Evolutionary conservation across 2,113 vertebrate species (phyloP).

Genomic region (Chinchilla lanigera): DNA sequence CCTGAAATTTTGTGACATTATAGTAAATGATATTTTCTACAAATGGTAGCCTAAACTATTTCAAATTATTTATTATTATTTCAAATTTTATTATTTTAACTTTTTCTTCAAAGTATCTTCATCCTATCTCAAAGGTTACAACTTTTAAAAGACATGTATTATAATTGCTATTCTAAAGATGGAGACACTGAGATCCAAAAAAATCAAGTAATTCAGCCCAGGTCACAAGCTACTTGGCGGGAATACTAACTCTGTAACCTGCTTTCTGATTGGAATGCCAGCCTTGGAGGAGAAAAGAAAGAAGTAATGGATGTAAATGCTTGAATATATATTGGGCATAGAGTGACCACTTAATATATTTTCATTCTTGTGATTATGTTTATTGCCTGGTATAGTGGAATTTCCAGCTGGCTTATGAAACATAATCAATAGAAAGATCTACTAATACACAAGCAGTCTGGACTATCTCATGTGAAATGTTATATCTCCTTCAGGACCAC

Average conservation of each 20-base stretch:
- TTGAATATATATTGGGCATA: not conserved
- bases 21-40: slow-evolving; percentile 16
- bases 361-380: not conserved
- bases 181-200: slow-evolving; percentile 22
- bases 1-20: not conserved
- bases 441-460: not conserved
- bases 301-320: not conserved
- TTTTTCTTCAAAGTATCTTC: not conserved
- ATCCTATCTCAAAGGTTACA: not conserved
- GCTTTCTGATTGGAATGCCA: not conserved
- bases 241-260: not conserved
- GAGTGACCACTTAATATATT: not conserved
- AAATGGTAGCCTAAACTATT: not conserved
- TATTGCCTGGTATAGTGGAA: not conserved
- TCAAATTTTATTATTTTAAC: not conserved
- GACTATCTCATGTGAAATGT: not conserved
- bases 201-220: not conserved
- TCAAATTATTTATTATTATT: not conserved
- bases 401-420: not conserved
- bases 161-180: slow-evolving; percentile 29
- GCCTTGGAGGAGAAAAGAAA: not conserved
- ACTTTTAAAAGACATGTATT: slow-evolving; percentile 5
- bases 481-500: slow-evolving; percentile 66
- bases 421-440: not conserved
- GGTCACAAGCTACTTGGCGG: not conserved